Conservation (phyloP, 2,888 invertebrate species). For the Trachelus iudaicus region DNA sequence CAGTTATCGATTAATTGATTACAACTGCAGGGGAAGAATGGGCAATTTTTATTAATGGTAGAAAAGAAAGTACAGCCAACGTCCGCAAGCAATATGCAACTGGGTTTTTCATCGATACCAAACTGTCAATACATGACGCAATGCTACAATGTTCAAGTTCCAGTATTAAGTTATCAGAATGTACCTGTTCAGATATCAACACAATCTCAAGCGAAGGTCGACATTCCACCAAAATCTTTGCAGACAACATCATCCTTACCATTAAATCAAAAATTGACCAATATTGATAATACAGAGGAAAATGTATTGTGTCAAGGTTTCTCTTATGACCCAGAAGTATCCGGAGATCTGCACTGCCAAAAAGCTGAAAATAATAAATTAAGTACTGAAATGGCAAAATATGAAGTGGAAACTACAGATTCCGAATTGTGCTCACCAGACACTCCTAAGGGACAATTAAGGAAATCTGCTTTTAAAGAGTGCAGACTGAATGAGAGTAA, state of each 20-base stretch:
- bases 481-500: neutral
- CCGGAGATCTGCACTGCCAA: neutral
- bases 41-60: conserved; percentile 35
- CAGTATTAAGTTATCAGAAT: conserved; percentile 43
- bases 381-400: neutral
- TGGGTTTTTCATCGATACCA: conserved; percentile 26
- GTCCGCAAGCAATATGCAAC: conserved; percentile 26
- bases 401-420: neutral
- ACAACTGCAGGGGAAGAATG: conserved; percentile 33
- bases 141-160: conserved; percentile 44
- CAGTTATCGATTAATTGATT: neutral
- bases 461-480: neutral
- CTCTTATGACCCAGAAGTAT: neutral
- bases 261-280: neutral
- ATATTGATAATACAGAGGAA: neutral
- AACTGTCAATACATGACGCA: conserved; percentile 30
- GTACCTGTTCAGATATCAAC: conserved; percentile 37
- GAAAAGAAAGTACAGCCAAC: conserved; percentile 36
- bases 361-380: neutral
- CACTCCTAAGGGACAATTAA: neutral
- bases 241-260: neutral
- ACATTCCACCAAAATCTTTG: conserved; percentile 23
- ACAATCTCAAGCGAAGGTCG: conserved; percentile 20
- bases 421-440: neutral
- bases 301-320: neutral